phyloP scores from a whole-genome alignment of 2,797 vertebrate species.

The Siniperca scherzeri region DNA sequence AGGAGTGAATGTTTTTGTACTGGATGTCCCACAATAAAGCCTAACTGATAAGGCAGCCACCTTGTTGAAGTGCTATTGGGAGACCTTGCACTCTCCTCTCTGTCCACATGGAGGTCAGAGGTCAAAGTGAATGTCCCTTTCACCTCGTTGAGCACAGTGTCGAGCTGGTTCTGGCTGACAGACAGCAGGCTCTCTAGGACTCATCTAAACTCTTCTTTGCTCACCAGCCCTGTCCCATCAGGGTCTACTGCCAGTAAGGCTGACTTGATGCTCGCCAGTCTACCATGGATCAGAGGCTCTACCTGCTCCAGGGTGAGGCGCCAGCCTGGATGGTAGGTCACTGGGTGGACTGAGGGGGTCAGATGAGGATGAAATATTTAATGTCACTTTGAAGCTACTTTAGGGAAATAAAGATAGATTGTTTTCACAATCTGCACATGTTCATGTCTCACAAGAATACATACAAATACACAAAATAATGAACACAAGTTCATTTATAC shows the following conservation, averaged over 20 bases:
- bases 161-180: constrained; percentile 77
- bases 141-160: constrained; percentile 80
- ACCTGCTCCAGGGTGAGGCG: constrained; percentile 67
- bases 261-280: constrained; percentile 74
- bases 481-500: not conserved
- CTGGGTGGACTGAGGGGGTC: constrained; percentile 32
- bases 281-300: constrained; percentile 77
- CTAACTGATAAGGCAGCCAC: not conserved
- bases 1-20: not conserved
- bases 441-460: not conserved
- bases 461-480: not conserved
- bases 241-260: constrained; percentile 78
- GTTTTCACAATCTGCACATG: not conserved
- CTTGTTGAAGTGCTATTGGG: not conserved
- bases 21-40: not conserved
- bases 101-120: not conserved
- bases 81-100: not conserved
- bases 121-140: not conserved
- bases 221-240: constrained; percentile 70
- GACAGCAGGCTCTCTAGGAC: constrained; percentile 69
- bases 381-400: not conserved
- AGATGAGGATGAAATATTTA: not conserved
- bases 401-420: not conserved
- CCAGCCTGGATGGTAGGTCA: constrained; percentile 70
- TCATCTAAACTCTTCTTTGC: constrained; percentile 77